Evolutionary conservation across 2,113 vertebrate species (phyloP).

Genomic region (Pseudorhombus dupliciocellatus): DNA sequence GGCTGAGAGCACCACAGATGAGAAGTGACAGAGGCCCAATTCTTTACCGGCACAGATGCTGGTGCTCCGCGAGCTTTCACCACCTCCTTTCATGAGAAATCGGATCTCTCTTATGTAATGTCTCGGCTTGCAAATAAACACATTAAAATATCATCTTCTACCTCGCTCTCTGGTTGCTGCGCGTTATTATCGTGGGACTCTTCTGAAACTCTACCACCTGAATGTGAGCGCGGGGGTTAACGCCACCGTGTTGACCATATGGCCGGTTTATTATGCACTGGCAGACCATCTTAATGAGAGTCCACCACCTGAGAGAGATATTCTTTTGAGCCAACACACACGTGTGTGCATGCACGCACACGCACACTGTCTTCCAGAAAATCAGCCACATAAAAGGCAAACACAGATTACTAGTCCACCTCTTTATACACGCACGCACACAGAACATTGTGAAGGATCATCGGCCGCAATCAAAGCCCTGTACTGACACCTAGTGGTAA

Average conservation of each 20-base stretch:
- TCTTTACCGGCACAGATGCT: constrained; percentile 7
- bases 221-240: constrained; percentile 34
- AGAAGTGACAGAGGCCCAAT: constrained; percentile 26
- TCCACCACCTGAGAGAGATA: constrained; percentile 58
- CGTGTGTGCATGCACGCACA: constrained; percentile 13
- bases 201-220: constrained; percentile 48
- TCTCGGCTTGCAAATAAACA: constrained; percentile 11
- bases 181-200: constrained; percentile 26
- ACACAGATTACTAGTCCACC: not conserved
- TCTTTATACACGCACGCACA: not conserved
- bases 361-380: not conserved
- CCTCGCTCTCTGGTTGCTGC: constrained; percentile 8
- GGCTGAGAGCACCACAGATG: constrained; percentile 40
- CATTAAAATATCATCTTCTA: not conserved
- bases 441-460: too few relatives aligned
- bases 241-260: constrained; percentile 56
- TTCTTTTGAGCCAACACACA: not conserved
- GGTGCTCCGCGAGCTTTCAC: constrained; percentile 3
- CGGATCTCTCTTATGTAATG: not conserved
- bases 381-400: not conserved
- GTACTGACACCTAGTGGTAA: constrained; percentile 70
- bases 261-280: constrained; percentile 60
- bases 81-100: constrained; percentile 12
- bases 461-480: constrained; percentile 32
- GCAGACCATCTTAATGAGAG: constrained; percentile 66